A percentile compares a stretch with the other conserved stretches of the same genome.
phyloP scores from a whole-genome alignment of 2,888 invertebrate species.

The Nomada ferruginata region DNA sequence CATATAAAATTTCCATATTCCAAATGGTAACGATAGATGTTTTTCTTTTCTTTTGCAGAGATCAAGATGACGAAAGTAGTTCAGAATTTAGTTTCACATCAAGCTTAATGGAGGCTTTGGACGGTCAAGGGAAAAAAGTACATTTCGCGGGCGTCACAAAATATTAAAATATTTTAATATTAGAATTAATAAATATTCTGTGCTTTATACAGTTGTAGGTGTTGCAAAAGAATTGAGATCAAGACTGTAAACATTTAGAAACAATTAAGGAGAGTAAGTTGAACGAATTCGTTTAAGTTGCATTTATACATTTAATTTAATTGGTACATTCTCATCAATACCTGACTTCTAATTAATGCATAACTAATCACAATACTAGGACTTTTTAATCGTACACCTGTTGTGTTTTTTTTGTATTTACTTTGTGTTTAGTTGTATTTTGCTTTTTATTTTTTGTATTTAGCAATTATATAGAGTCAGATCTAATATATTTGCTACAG shows the following conservation, averaged over 20 bases:
- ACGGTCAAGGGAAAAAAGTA: slow-evolving; percentile 83
- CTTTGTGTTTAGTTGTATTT: slow-evolving; percentile 20
- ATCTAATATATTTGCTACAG: slow-evolving; percentile 21
- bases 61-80: slow-evolving; percentile 79
- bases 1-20: neutral
- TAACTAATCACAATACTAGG: neutral
- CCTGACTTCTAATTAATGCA: neutral
- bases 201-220: slow-evolving; percentile 18
- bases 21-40: neutral
- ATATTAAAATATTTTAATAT: slow-evolving; percentile 59
- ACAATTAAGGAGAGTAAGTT: slow-evolving; percentile 4
- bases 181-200: slow-evolving; percentile 8
- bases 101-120: slow-evolving; percentile 85
- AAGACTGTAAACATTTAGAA: slow-evolving; percentile 23
- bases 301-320: slow-evolving; percentile 12
- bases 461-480: neutral
- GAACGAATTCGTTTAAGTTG: neutral
- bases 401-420: slow-evolving; percentile 3
- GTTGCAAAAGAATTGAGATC: slow-evolving; percentile 23
- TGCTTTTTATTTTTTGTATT: neutral
- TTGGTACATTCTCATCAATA: slow-evolving; percentile 18
- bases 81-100: slow-evolving; percentile 86
- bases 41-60: slow-evolving; percentile 62
- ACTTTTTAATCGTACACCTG: neutral
- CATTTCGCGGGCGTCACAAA: slow-evolving; percentile 78